Percentiles rank a stretch among this genome's conserved stretches.
Conservation (phyloP, 2,888 invertebrate genomes). For the Ceramica pisi region DNA sequence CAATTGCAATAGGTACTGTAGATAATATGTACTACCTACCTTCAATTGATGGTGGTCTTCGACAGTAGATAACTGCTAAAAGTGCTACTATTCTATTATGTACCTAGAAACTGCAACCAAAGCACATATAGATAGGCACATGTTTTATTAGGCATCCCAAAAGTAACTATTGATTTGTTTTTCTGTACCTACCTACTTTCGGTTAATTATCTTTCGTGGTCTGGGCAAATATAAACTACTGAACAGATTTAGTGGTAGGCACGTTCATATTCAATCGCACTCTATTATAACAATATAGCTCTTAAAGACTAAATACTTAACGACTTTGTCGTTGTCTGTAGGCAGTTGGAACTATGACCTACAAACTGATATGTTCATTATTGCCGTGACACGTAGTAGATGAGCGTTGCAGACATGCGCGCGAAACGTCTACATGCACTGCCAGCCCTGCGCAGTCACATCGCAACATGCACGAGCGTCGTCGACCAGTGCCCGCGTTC, state of each 20-base stretch:
- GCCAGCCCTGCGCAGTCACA: constrained; percentile 74
- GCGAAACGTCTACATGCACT: constrained; percentile 78
- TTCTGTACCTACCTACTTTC: not conserved
- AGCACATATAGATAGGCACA: not conserved
- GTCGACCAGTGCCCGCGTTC: constrained; percentile 67
- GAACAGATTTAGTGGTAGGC: constrained; percentile 69
- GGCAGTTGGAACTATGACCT: constrained; percentile 76
- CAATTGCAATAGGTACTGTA: constrained; percentile 15
- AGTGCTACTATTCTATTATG: not conserved
- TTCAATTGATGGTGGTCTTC: constrained; percentile 10
- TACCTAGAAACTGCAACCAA: constrained; percentile 5
- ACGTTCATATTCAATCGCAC: constrained; percentile 73
- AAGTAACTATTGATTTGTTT: not conserved
- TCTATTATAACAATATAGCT: constrained; percentile 67
- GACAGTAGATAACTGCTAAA: not conserved
- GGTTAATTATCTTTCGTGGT: constrained; percentile 6
- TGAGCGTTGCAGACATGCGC: constrained; percentile 80
- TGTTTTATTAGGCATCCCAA: constrained; percentile 6
- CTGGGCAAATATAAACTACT: constrained; percentile 23
- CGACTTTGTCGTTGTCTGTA: constrained; percentile 79
- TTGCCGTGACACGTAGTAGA: constrained; percentile 78
- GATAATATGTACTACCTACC: constrained; percentile 11
- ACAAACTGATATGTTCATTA: constrained; percentile 87
- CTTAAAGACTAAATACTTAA: constrained; percentile 84
- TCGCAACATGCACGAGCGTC: constrained; percentile 72